Evolutionary conservation across 2,797 vertebrate species (phyloP).

Genomic region (Micromesistius poutassou): DNA sequence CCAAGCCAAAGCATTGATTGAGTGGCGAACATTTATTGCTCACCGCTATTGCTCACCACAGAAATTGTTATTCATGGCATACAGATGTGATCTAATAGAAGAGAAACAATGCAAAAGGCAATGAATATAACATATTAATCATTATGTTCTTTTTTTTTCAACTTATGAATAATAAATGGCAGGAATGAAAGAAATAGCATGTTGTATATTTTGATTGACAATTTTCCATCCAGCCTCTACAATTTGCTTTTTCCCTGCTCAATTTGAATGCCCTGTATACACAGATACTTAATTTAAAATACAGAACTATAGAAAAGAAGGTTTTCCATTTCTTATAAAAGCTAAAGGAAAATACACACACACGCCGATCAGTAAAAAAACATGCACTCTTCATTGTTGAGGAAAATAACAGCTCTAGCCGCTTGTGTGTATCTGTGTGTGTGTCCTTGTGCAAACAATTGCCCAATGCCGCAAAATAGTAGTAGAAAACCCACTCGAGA

Average conservation of each 20-base stretch:
- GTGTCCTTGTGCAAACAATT: too few relatives aligned
- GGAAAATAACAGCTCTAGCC: not conserved
- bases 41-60: too few relatives aligned
- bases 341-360: too few relatives aligned
- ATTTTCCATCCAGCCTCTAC: not conserved
- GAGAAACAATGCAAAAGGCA: not conserved
- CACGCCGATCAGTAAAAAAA: too few relatives aligned
- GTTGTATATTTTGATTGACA: not conserved
- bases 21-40: too few relatives aligned
- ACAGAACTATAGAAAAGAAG: too few relatives aligned
- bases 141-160: not conserved
- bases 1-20: too few relatives aligned
- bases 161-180: not conserved
- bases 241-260: not conserved
- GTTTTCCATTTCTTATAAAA: too few relatives aligned
- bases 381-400: not conserved
- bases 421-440: slow-evolving; percentile 12
- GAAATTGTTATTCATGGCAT: too few relatives aligned
- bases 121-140: not conserved
- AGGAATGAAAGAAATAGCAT: not conserved
- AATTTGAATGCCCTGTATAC: not conserved
- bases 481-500: too few relatives aligned
- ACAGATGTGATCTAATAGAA: not conserved
- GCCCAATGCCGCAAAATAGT: too few relatives aligned
- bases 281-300: not conserved